Evolutionary conservation across 2,113 vertebrate genomes (phyloP), one percentile per base, ranked within the genome.

Genomic region (Phyllostomus discolor): DNA sequence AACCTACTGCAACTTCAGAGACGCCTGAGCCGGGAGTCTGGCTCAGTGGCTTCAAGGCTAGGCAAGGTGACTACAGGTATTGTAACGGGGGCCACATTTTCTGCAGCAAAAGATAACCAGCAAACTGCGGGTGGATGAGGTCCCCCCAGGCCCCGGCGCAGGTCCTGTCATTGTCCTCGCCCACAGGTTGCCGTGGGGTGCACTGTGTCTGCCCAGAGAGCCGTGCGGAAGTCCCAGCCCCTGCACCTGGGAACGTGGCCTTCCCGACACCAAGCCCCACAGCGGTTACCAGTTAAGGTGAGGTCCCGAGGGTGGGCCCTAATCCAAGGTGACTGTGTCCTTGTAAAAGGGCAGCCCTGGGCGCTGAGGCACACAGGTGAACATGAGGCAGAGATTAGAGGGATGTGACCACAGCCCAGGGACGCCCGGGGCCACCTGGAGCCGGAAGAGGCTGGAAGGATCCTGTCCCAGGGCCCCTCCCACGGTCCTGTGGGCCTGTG

Each of bases 81-180:
- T 52, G 33, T 38, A 15, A 6, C 0, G 1, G 33, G 14, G 19
- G 19, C 2, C 2, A 3, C 59, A 31, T 31, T 81, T 67, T 9
- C 22, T 5, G 12, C 31, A 31, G 70, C 69, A 46, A 19, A 7
- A 50, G 38, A 2, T 7, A 43, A 14, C 33, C 8, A 57, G 35
- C 2, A 1, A 3, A 5, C 3, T 2, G 1, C 9, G 5, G 59
- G 10, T 1, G 3, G 38, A 5, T 2, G 72, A 14, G 5, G 67
- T n/a, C 4, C 6, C 46, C 43, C 43, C 43, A 19, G 26, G 2
- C 3, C 38, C 12, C 4, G 11, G 66, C 28, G 4, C 10, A 67
- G 4, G 73, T 54, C 33, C 38, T 19, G 31, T 26, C 22, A 14
- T 15, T 20, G 66, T 17, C 17, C 22, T 24, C 17, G 69, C 41